These are phyloP conservation scores for Cheiracanthium punctorium DNA, from an alignment of 2,888 invertebrate species.

Conservation along the genomic window DNA sequence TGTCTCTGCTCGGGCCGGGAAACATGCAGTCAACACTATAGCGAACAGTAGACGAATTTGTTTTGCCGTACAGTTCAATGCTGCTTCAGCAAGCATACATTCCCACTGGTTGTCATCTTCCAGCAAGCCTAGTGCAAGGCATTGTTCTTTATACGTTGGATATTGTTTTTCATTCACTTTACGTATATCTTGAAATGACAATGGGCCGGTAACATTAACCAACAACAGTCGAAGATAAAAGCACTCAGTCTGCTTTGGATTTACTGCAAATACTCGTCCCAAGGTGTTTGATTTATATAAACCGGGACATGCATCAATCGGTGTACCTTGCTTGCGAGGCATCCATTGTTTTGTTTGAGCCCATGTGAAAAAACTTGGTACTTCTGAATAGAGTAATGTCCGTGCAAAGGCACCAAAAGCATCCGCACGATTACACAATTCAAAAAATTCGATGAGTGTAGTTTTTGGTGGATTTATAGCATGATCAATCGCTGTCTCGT, in stretches of 20 bases:
- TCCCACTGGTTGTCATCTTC: slow-evolving; percentile 42
- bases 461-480: not conserved
- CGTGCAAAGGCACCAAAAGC: slow-evolving; percentile 54
- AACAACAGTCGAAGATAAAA: slow-evolving; percentile 9
- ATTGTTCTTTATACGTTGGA: no score
- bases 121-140: slow-evolving; percentile 35
- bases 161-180: no score
- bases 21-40: slow-evolving; percentile 38
- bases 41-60: slow-evolving; percentile 35
- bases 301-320: slow-evolving; percentile 34
- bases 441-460: not conserved
- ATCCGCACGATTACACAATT: slow-evolving; percentile 17
- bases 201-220: not conserved
- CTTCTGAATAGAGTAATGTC: not conserved
- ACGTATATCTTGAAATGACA: no score
- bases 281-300: slow-evolving; percentile 12
- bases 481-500: not conserved
- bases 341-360: slow-evolving; percentile 35
- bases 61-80: slow-evolving; percentile 26
- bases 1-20: not conserved
- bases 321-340: slow-evolving; percentile 47
- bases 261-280: not conserved
- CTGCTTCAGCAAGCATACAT: slow-evolving; percentile 37
- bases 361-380: not conserved
- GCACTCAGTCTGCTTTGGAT: slow-evolving; percentile 3